These are phyloP conservation scores for Porites australiensis DNA, from an alignment of 64 coral and sea anemone genomes.

Conservation along the genomic window DNA sequence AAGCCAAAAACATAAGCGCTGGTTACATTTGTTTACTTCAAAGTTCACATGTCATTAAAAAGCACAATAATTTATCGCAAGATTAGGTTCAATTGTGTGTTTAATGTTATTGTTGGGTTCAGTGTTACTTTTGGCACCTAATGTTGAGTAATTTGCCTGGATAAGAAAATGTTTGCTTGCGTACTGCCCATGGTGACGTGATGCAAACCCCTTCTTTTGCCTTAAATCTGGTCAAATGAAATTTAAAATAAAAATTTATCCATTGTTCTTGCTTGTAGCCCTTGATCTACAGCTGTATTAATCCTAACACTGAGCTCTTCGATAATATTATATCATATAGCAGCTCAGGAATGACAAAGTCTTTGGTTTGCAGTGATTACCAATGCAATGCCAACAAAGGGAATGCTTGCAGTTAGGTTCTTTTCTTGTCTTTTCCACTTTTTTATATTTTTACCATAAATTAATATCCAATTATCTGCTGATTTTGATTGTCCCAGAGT, in stretches of 20 bases:
- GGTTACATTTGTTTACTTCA: too few species aligned
- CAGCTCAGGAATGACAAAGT: slow-evolving; percentile 47
- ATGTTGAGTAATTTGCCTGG: background rate
- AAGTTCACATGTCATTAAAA: too few species aligned
- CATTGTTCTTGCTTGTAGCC: background rate
- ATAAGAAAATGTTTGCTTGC: background rate
- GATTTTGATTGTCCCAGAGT: background rate
- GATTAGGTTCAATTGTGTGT: background rate
- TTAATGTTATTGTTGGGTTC: background rate
- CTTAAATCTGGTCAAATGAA: too few species aligned
- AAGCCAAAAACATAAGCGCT: too few species aligned
- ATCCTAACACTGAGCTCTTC: slow-evolving; percentile 11
- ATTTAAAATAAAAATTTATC: background rate
- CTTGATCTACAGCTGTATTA: background rate
- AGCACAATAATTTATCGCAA: too few species aligned
- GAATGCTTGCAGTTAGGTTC: slow-evolving; percentile 53
- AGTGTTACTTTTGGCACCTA: background rate
- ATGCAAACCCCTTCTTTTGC: too few species aligned
- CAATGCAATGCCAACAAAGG: slow-evolving; percentile 40
- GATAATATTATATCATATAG: slow-evolving; percentile 16
- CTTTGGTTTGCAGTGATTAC: slow-evolving; percentile 64
- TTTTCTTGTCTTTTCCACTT: slow-evolving; percentile 35
- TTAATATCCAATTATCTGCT: background rate
- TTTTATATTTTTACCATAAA: background rate
- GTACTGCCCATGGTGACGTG: background rate